phyloP scores from a whole-genome alignment of 1,140 invertebrate genomes.

The Pygmarrhopalites habei region DNA sequence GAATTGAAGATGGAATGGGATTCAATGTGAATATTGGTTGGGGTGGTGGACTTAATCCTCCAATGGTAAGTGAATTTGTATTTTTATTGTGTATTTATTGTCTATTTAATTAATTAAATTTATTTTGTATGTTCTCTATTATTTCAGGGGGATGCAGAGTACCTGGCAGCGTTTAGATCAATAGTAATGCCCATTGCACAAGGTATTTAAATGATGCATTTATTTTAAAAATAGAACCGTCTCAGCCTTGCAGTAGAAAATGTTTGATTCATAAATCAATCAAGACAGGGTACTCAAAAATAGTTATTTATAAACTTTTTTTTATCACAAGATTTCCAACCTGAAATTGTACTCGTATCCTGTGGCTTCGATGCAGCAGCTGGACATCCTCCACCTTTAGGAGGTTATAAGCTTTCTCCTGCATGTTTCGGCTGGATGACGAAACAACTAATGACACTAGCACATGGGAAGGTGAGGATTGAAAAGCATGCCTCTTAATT shows the following conservation, averaged over 20 bases:
- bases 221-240: too few species aligned
- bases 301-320: too few species aligned
- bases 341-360: slow-evolving; percentile 91
- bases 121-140: too few species aligned
- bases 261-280: too few species aligned
- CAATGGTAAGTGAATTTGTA: too few species aligned
- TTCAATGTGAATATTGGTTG: slow-evolving; percentile 97
- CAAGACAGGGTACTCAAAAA: too few species aligned
- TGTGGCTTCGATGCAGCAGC: slow-evolving; percentile 94
- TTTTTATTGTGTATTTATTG: too few species aligned
- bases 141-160: slow-evolving; percentile 94
- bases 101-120: slow-evolving; percentile 56
- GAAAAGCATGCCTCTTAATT: too few species aligned
- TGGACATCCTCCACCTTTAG: slow-evolving; percentile 61
- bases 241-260: too few species aligned
- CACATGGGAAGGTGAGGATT: slow-evolving; percentile 69
- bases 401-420: slow-evolving; percentile 87
- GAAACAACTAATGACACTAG: slow-evolving; percentile 80
- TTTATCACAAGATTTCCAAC: slow-evolving; percentile 80
- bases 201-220: too few species aligned
- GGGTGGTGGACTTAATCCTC: slow-evolving; percentile 75
- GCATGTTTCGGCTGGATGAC: slow-evolving; percentile 97
- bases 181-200: slow-evolving; percentile 87
- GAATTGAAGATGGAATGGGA: slow-evolving; percentile 80
- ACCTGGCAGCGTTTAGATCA: slow-evolving; percentile 90